phyloP scores from a whole-genome alignment of 2,113 vertebrate species.

The Pandion haliaetus region DNA sequence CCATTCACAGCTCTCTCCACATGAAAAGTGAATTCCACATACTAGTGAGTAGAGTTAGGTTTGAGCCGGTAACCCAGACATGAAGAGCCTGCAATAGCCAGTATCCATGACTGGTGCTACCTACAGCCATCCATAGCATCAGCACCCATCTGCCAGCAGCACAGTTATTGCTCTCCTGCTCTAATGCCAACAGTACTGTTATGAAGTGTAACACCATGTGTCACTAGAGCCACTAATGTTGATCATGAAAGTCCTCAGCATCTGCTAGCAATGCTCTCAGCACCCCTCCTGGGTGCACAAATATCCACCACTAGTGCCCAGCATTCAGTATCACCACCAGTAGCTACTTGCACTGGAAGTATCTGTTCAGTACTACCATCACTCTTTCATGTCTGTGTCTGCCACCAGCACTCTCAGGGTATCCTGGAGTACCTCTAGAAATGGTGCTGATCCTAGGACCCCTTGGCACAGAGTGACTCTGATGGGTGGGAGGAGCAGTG shows the following conservation, averaged over 20 bases:
- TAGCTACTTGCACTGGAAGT: background rate
- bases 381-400: accelerated
- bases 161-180: background rate
- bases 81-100: background rate
- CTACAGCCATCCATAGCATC: background rate
- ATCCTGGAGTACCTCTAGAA: background rate
- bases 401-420: background rate
- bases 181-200: background rate
- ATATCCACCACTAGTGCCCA: background rate
- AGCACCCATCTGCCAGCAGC: background rate
- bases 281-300: background rate
- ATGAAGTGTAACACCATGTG: background rate
- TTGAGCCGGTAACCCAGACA: background rate
- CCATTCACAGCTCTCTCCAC: background rate
- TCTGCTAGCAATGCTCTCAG: background rate
- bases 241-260: background rate
- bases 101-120: background rate
- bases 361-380: background rate
- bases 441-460: background rate
- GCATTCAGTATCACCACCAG: background rate
- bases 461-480: background rate
- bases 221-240: background rate
- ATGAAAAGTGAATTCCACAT: background rate
- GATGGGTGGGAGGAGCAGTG: background rate
- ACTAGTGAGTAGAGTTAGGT: background rate